phyloP scores from a whole-genome alignment of 2,888 invertebrate genomes.

The Hyposoter dolosus region DNA sequence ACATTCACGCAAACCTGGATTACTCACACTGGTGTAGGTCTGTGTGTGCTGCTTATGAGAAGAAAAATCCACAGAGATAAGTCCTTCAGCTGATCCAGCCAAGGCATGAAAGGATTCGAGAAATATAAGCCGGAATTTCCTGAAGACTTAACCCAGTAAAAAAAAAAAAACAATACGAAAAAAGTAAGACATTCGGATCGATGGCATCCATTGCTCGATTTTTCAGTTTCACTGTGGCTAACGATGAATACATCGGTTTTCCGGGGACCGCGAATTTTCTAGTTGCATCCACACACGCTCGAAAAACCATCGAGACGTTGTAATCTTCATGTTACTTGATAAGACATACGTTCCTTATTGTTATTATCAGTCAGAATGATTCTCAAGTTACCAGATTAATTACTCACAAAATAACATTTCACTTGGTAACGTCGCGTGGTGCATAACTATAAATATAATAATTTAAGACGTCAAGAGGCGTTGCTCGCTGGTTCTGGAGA shows the following conservation, averaged over 20 bases:
- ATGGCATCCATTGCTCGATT: background rate
- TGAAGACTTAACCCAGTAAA: background rate
- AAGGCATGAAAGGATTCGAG: conserved; percentile 28
- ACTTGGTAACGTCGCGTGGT: conserved; percentile 16
- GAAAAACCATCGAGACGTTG: background rate
- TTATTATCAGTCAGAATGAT: background rate
- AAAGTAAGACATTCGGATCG: background rate
- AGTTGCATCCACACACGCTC: background rate
- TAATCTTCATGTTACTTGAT: background rate
- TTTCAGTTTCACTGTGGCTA: background rate
- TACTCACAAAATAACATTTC: conserved; percentile 26
- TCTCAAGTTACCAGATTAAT: conserved; percentile 22
- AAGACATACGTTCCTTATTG: background rate
- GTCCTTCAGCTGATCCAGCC: background rate
- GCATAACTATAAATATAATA: conserved; percentile 44
- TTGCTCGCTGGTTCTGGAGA: conserved; percentile 50
- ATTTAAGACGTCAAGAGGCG: conserved; percentile 33
- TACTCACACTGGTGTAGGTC: conserved; percentile 20
- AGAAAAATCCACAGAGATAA: conserved; percentile 18
- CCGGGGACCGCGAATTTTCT: background rate
- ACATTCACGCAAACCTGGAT: conserved; percentile 23
- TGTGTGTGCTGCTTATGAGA: background rate
- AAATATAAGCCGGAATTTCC: conserved; percentile 28
- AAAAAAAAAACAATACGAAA: too few species aligned
- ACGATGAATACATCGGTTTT: background rate